Evolutionary conservation across 1,140 invertebrate species (phyloP).

Genomic region (Scylla paramamosain): DNA sequence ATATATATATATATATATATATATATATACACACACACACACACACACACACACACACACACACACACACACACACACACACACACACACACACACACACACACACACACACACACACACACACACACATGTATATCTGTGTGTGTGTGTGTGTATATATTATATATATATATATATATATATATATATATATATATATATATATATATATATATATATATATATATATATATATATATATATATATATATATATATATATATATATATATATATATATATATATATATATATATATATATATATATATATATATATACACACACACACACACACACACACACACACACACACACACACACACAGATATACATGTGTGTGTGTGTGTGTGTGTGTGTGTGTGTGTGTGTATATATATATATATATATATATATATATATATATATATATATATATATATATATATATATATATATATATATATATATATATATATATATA

Average conservation of each 20-base stretch:
- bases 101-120: too few species aligned
- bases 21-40: conserved; percentile 38
- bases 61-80: conserved; percentile 24
- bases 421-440: conserved; percentile 48
- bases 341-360: conserved; percentile 55
- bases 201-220: too few species aligned
- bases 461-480: conserved; percentile 44
- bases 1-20: neutral
- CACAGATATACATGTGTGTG: conserved; percentile 46
- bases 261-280: conserved; percentile 58
- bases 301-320: conserved; percentile 66
- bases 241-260: conserved; percentile 59
- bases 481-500: conserved; percentile 44
- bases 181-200: too few species aligned
- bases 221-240: too few species aligned
- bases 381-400: conserved; percentile 39
- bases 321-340: conserved; percentile 58
- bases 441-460: conserved; percentile 45
- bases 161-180: too few species aligned
- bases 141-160: too few species aligned
- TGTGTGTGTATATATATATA: conserved; percentile 28
- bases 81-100: conserved; percentile 5
- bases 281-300: conserved; percentile 66
- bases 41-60: conserved; percentile 48
- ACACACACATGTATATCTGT: too few species aligned